phyloP scores from a whole-genome alignment of 2,113 vertebrate species.

The Ciconia maguari region DNA sequence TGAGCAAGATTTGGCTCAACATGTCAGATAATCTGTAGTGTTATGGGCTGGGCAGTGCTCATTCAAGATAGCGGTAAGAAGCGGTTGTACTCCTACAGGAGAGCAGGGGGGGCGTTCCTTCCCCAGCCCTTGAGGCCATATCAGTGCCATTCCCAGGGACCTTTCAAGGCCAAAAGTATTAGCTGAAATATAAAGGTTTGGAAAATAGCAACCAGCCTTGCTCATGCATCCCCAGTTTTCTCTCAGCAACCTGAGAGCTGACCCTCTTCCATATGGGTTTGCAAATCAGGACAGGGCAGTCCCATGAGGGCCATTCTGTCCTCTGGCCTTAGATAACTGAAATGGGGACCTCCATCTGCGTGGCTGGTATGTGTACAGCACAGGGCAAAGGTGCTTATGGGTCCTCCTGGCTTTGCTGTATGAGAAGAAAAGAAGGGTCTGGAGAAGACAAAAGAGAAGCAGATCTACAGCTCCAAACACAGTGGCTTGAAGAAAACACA shows the following conservation, averaged over 20 bases:
- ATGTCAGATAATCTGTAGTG: neutral
- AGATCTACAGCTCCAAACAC: neutral
- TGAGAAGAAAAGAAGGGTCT: neutral
- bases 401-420: neutral
- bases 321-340: neutral
- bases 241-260: neutral
- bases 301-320: neutral
- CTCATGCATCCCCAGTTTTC: neutral
- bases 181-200: neutral
- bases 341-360: neutral
- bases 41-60: neutral
- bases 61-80: neutral
- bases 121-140: neutral
- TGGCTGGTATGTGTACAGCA: neutral
- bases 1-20: neutral
- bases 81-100: neutral
- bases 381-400: neutral
- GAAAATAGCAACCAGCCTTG: neutral
- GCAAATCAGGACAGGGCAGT: neutral
- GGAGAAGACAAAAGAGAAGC: neutral
- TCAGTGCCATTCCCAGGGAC: neutral
- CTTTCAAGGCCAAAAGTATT: neutral
- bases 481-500: neutral
- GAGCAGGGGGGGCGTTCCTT: fast-evolving
- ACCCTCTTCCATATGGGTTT: neutral